These are phyloP conservation scores for Chloroceryle inda DNA, from an alignment of 2,797 vertebrate species.

Conservation along the genomic window DNA sequence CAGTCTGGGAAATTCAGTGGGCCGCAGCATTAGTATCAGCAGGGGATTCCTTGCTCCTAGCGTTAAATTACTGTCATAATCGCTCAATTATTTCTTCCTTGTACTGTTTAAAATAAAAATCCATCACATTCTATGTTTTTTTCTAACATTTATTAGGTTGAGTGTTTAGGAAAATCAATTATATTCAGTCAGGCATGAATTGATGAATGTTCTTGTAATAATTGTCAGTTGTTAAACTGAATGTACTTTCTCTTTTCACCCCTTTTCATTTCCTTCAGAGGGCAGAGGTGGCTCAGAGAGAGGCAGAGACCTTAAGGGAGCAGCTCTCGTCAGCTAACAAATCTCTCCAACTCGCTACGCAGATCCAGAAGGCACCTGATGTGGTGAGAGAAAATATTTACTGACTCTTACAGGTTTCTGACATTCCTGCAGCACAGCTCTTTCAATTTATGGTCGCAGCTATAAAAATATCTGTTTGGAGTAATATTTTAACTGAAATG, in stretches of 20 bases:
- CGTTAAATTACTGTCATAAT: constrained; percentile 92
- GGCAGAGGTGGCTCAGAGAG: constrained; percentile 94
- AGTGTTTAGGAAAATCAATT: constrained; percentile 91
- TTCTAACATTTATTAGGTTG: constrained; percentile 87
- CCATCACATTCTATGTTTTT: constrained; percentile 87
- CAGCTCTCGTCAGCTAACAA: constrained; percentile 92
- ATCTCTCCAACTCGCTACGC: constrained; percentile 90
- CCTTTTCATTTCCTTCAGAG: constrained; percentile 87
- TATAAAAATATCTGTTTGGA: background rate
- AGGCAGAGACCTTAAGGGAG: constrained; percentile 91
- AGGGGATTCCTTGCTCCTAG: constrained; percentile 89
- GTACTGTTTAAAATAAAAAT: constrained; percentile 91
- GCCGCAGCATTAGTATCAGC: constrained; percentile 87
- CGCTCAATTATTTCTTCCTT: constrained; percentile 91
- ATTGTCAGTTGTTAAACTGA: constrained; percentile 88
- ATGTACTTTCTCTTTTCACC: constrained; percentile 82
- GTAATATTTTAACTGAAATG: background rate
- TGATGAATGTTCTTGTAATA: constrained; percentile 90
- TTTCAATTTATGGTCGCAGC: background rate
- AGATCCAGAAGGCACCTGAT: constrained; percentile 90
- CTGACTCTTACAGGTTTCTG: constrained; percentile 28
- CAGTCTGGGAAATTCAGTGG: constrained; percentile 88
- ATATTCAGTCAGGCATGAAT: constrained; percentile 87
- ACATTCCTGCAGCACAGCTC: background rate
- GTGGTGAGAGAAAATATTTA: constrained; percentile 86